phyloP scores from a whole-genome alignment of 2,113 vertebrate genomes.

The Perccottus glenii region DNA sequence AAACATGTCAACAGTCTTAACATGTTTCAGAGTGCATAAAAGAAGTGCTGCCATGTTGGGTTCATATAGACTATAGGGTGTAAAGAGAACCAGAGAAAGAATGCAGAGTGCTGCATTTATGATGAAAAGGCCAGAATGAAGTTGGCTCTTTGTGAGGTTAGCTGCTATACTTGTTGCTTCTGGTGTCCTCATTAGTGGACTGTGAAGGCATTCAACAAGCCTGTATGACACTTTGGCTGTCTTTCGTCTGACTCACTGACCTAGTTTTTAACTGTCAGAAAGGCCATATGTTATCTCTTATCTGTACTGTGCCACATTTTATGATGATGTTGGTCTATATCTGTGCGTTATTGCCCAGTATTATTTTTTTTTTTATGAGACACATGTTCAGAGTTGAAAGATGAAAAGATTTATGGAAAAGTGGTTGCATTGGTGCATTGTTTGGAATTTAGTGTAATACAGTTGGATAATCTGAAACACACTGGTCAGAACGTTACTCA shows the following conservation, averaged over 20 bases:
- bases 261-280: not conserved
- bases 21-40: fast-evolving
- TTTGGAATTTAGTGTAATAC: no score
- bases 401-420: no score
- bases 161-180: conserved; percentile 31
- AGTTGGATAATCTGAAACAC: no score
- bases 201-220: conserved; percentile 24
- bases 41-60: not conserved
- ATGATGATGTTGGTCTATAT: not conserved
- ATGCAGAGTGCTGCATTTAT: not conserved
- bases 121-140: not conserved
- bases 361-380: no score
- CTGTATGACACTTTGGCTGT: conserved; percentile 17
- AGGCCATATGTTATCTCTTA: not conserved
- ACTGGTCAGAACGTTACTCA: no score
- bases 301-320: not conserved
- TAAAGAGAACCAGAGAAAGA: not conserved
- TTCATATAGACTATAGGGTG: not conserved
- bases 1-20: not conserved
- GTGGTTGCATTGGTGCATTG: no score
- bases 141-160: not conserved
- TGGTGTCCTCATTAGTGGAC: conserved; percentile 29
- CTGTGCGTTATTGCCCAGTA: no score
- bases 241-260: conserved; percentile 33
- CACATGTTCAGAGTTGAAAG: not conserved